Conservation (phyloP, 1,140 invertebrate species). For the Ctenoplectra terminalis region DNA sequence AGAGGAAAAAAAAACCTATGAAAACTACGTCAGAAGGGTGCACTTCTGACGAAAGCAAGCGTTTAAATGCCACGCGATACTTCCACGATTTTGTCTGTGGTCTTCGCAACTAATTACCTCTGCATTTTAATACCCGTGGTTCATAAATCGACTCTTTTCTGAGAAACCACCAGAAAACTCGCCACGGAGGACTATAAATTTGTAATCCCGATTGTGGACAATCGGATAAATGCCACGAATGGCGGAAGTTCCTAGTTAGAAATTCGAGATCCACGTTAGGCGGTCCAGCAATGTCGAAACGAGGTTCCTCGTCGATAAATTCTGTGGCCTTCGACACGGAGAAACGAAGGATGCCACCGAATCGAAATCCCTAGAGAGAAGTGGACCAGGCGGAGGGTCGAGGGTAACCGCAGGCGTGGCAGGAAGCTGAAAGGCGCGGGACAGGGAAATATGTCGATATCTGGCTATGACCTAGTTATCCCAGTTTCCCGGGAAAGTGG, state of each 20-base stretch:
- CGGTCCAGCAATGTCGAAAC: background rate
- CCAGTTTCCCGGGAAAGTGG: slow-evolving; percentile 60
- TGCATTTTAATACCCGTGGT: no score
- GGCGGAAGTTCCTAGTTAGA: background rate
- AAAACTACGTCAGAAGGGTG: slow-evolving; percentile 17
- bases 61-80: background rate
- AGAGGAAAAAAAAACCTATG: background rate
- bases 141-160: no score
- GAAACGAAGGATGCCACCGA: background rate
- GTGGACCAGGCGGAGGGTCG: slow-evolving; percentile 13
- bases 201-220: background rate
- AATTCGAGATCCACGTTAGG: background rate
- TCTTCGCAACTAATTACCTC: no score
- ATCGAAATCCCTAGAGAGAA: background rate
- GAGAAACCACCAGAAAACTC: no score
- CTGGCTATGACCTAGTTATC: slow-evolving; percentile 63
- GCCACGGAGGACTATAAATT: background rate
- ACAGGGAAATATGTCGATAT: slow-evolving; percentile 58
- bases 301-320: background rate
- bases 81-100: no score
- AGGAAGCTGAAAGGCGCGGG: slow-evolving; percentile 29
- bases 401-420: slow-evolving; percentile 31
- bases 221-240: no score
- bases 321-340: background rate
- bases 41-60: background rate